Percentiles rank a stretch among this genome's conserved stretches.
phyloP scores from a whole-genome alignment of 2,113 vertebrate genomes.

The Oxygymnocypris stewartii region DNA sequence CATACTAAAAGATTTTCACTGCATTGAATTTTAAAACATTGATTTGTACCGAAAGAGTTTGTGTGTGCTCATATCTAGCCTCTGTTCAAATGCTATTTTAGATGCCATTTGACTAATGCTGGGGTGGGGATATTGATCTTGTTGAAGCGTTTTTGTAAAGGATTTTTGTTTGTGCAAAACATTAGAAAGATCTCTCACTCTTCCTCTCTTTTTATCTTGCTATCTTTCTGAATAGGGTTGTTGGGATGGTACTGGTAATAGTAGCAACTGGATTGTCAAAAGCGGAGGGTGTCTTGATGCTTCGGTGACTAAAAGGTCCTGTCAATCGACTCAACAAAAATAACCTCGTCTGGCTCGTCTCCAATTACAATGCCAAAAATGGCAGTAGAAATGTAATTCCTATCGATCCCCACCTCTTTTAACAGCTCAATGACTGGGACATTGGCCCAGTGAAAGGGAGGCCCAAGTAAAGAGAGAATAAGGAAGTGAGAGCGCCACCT shows the following conservation, averaged over 20 bases:
- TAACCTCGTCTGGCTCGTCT: slow-evolving; percentile 43
- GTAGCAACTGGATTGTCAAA: slow-evolving; percentile 33
- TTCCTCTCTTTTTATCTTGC: not conserved
- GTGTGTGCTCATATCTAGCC: not conserved
- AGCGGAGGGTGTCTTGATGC: slow-evolving; percentile 22
- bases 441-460: slow-evolving; percentile 29
- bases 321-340: slow-evolving; percentile 42
- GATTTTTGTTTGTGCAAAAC: slow-evolving; percentile 6
- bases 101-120: not conserved
- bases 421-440: slow-evolving; percentile 54
- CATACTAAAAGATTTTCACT: not conserved
- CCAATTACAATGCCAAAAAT: slow-evolving; percentile 49
- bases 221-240: slow-evolving; percentile 4
- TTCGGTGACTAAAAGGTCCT: slow-evolving; percentile 23
- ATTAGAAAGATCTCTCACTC: slow-evolving; percentile 36
- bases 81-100: slow-evolving; percentile 9
- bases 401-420: slow-evolving; percentile 59
- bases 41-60: not conserved
- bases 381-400: slow-evolving; percentile 55
- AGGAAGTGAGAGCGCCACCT: slow-evolving; percentile 7
- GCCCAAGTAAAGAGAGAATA: not conserved
- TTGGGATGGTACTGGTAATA: slow-evolving; percentile 30
- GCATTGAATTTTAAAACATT: too few relatives aligned
- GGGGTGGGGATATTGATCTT: not conserved
- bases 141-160: not conserved